Base-by-base conservation (phyloP, 2,888 invertebrate species). In the Drosophila hamatofila region DNA sequence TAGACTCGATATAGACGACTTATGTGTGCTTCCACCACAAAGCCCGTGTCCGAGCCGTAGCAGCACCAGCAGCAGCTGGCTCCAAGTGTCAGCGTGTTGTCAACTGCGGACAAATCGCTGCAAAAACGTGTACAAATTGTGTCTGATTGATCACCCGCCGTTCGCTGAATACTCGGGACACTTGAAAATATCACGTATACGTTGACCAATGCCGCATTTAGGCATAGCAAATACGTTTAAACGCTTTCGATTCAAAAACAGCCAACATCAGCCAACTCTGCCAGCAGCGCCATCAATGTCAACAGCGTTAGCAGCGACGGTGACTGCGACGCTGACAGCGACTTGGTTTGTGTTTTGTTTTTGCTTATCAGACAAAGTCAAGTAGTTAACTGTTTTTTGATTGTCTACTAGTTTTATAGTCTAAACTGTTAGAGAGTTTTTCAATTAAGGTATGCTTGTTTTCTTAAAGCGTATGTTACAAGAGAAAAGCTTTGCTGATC, bases 101-200 rank as follows among this genome's bases (percentile, higher is more conserved):
- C 77, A 79, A 63, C 57, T 44, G 12, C 18, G 80, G 73, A 80
- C 77, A 48, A 62, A 77, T 62, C 51, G 58, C 42, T 21, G 48
- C 33, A 70, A 54, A 81, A 81, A 74, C 72, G 72, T 86, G 84
- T 67, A 49, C 61, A 65, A 39, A 33, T 23, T 56, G 9, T 56
- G 12, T 14, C 62, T 35, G 78, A 80, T 80, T 67, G 75, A 78
- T 80, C 63, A 70, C 49, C 54, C 11, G 33, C 18, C 30, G 23
- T 16, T 18, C 16, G 39, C 12, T 8, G 30, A n/a, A 54, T 35
- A 51, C 54, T 5, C 37, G 25, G 25, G n/a, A 14, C 54, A 33
- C 51, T 33, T 35, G 46, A 61, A 58, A 58, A 79, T 62, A 79
- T 71, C 74, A 74, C 74, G 78, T 71, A 80, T 77, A 68, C 64